Evolutionary conservation across 2,888 invertebrate species (phyloP).

Genomic region (Cyrtodaria siliqua): DNA sequence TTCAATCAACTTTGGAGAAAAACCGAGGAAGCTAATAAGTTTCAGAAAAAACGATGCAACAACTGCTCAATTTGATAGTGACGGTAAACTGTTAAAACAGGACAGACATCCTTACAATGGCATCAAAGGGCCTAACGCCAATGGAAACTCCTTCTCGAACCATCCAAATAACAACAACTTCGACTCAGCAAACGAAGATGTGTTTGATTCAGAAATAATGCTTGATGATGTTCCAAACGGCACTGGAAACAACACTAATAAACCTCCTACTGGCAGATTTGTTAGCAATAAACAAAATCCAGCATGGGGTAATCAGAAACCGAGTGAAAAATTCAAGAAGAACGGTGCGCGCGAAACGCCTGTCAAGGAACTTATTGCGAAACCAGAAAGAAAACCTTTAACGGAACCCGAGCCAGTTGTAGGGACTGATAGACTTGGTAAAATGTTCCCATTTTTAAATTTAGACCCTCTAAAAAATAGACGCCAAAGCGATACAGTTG

Average conservation of each 20-base stretch:
- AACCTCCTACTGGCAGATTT: too few relatives aligned
- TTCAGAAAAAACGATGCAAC: constrained; percentile 10
- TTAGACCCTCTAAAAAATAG: background rate
- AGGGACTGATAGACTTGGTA: constrained; percentile 37
- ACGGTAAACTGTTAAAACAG: background rate
- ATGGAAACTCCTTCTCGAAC: too few relatives aligned
- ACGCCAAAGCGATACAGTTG: too few relatives aligned
- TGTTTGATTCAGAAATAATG: constrained; percentile 13
- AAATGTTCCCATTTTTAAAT: constrained; percentile 47
- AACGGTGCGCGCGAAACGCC: constrained; percentile 36
- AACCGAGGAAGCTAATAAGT: constrained; percentile 13
- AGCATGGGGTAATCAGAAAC: constrained; percentile 25
- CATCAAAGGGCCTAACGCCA: too few relatives aligned
- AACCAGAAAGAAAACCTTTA: constrained; percentile 15
- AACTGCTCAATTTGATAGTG: background rate
- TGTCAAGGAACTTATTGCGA: constrained; percentile 19
- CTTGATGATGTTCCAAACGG: constrained; percentile 1
- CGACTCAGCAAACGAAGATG: background rate
- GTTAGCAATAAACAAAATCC: constrained; percentile 3
- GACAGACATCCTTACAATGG: background rate
- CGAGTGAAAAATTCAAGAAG: background rate
- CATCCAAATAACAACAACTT: background rate
- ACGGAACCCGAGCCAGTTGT: constrained; percentile 46
- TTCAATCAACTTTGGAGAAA: background rate
- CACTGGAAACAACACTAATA: background rate